Conservation (phyloP, 2,113 vertebrate species). For the Caranx melampygus region DNA sequence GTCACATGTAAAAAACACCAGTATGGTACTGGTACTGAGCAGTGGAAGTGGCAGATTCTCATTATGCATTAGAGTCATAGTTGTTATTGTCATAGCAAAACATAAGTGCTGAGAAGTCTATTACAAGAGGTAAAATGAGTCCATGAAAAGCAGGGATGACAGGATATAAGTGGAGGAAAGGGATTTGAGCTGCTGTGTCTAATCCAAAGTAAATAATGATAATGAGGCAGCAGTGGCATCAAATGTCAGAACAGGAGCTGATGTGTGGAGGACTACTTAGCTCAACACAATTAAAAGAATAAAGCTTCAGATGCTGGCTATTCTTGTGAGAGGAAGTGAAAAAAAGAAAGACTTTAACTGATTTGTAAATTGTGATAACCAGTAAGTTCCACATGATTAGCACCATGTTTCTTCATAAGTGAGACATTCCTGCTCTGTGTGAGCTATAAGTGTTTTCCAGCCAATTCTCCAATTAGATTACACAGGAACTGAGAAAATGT, state of each 20-base stretch:
- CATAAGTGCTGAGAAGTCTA: no score
- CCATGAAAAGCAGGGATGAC: not conserved
- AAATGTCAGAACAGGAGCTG: not conserved
- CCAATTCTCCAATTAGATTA: not conserved
- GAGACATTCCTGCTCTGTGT: not conserved
- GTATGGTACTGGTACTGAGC: no score
- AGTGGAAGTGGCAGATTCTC: no score
- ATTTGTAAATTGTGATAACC: not conserved
- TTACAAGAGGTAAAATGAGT: no score
- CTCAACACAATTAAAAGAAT: not conserved
- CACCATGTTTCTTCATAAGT: not conserved
- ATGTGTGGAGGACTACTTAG: no score
- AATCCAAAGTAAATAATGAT: slow-evolving; percentile 29
- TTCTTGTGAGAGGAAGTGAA: no score
- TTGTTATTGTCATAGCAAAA: no score
- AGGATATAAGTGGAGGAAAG: slow-evolving; percentile 5
- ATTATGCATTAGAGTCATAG: no score
- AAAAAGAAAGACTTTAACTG: no score
- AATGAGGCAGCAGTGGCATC: slow-evolving; percentile 1
- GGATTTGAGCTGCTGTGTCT: not conserved
- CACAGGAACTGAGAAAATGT: not conserved
- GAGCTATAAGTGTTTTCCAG: not conserved
- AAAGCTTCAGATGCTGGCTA: not conserved
- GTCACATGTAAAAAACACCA: no score
- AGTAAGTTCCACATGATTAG: not conserved